phyloP scores from a whole-genome alignment of 1,140 invertebrate genomes.

The Drosophila novamexicana region DNA sequence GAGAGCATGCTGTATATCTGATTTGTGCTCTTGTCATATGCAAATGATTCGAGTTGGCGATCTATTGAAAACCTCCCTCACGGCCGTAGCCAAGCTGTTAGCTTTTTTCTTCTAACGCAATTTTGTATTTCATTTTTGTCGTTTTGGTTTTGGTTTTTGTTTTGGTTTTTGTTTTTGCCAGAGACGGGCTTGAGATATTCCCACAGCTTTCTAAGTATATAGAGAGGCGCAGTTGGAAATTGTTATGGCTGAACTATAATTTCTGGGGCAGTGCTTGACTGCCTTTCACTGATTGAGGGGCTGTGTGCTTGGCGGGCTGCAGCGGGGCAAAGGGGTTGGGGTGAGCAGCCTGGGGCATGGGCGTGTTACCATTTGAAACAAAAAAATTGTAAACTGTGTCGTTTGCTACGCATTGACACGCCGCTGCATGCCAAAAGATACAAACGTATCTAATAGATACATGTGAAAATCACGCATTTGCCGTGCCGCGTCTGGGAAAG shows the following conservation, averaged over 20 bases:
- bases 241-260: slow-evolving; percentile 52
- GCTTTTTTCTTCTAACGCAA: slow-evolving; percentile 19
- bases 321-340: background rate
- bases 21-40: slow-evolving; percentile 36
- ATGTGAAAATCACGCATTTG: slow-evolving; percentile 80
- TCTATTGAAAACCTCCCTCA: slow-evolving; percentile 19
- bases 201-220: slow-evolving; percentile 53
- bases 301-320: background rate
- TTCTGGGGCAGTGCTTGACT: slow-evolving; percentile 35
- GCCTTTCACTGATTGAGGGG: background rate
- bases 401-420: slow-evolving; percentile 80
- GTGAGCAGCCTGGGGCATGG: background rate
- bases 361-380: background rate
- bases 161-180: background rate
- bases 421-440: slow-evolving; percentile 48
- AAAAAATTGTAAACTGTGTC: slow-evolving; percentile 66
- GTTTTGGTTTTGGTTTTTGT: background rate
- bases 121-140: background rate
- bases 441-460: slow-evolving; percentile 83
- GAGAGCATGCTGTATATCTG: background rate
- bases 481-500: slow-evolving; percentile 61
- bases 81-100: slow-evolving; percentile 32
- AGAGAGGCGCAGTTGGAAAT: slow-evolving; percentile 37
- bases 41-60: slow-evolving; percentile 25
- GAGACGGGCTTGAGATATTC: slow-evolving; percentile 19